Base-by-base conservation (phyloP, 2,888 invertebrate species). In the Branchellion lobata region DNA sequence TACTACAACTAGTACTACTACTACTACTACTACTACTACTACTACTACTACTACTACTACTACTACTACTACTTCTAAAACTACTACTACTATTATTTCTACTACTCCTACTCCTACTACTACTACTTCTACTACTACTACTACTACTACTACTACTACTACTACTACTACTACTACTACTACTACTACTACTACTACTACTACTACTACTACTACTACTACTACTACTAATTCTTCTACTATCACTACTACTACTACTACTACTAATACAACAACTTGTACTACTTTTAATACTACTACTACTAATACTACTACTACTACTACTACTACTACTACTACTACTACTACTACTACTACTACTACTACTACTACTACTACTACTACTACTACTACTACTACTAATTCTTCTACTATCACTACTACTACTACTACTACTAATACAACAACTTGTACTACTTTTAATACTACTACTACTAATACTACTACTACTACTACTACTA, bases 321-420 rank as follows among this genome's bases (percentile, higher is more conserved):
- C 61, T 57, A 57, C 61, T 57, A 57, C 61, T 57, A 57, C 61
- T 57, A 57, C 61, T 57, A 57, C 61, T 57, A 57, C 61, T 57
- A 57, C 61, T 57, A 57, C 61, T 57, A 57, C 61, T 57, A 57
- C 61, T 57, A 57, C 61, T 57, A 57, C 61, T 57, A 57, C 61
- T 57, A 57, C 61, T 57, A 57, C 61, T 57, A 57, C n/a, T 57
- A 57, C 61, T 57, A 57, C 61, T 57, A 57, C 61, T 57, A 57
- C 61, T 57, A 57, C 61, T 57, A 57, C 61, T 57, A 57, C 61
- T 57, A 57, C 61, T 57, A 57, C 61, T 57, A 57, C 61, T 57
- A 57, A 8, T 47, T 14, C 47, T 47, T 14, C 47, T 47, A 47
- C 47, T 47, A 47, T 18, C 18, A 47, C 47, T 18, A 47, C 47